Evolutionary conservation across 2,797 vertebrate species (phyloP).

Genomic region (Microchirus variegatus): DNA sequence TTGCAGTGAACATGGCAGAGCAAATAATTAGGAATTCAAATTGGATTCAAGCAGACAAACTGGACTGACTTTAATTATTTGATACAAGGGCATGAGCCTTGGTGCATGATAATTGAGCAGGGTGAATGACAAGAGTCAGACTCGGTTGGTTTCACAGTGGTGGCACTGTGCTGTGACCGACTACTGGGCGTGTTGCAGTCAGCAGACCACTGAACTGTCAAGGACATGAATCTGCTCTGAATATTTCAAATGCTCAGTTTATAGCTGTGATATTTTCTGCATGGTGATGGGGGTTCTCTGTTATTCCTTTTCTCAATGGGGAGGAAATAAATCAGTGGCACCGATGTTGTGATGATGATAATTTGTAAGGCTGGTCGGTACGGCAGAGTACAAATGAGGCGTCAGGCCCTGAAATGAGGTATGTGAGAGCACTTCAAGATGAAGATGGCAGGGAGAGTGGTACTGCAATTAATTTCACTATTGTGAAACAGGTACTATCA

Average conservation of each 20-base stretch:
- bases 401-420: too few species aligned
- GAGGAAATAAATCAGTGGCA: constrained; percentile 20
- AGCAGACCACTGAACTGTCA: constrained; percentile 56
- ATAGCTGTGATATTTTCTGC: constrained; percentile 15
- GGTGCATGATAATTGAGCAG: constrained; percentile 49
- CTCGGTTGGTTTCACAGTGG: constrained; percentile 25
- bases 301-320: constrained; percentile 1
- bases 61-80: constrained; percentile 59
- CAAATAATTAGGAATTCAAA: constrained; percentile 62
- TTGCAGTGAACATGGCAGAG: constrained; percentile 11
- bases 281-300: too few species aligned
- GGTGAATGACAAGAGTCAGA: constrained; percentile 30
- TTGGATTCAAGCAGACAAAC: constrained; percentile 48
- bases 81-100: constrained; percentile 50
- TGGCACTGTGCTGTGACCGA: constrained; percentile 46
- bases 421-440: constrained; percentile 21
- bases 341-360: too few species aligned
- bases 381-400: too few species aligned
- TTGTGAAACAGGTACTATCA: constrained; percentile 24
- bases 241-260: constrained; percentile 47
- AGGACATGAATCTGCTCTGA: constrained; percentile 50
- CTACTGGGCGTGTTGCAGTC: constrained; percentile 45
- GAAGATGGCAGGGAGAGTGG: constrained; percentile 5
- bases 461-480: constrained; percentile 28
- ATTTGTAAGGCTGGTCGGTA: too few species aligned